Evolutionary conservation across 2,797 vertebrate genomes (phyloP).

Genomic region (Bufotes viridis): DNA sequence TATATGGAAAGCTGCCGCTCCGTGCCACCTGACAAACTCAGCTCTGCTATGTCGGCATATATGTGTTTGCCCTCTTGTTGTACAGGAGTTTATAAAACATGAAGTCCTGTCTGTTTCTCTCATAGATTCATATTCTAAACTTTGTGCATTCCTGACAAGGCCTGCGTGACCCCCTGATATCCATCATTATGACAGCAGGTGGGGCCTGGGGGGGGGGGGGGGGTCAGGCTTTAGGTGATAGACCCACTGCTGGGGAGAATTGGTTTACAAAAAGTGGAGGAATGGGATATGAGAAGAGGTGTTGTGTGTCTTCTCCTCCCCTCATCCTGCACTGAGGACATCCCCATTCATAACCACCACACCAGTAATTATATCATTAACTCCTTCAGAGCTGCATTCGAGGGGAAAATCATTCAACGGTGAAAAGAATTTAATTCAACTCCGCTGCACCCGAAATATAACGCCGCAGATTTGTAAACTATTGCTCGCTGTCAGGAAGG

Average conservation of each 20-base stretch:
- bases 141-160: constrained; percentile 63
- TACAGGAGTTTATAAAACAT: background rate
- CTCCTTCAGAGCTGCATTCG: constrained; percentile 30
- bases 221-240: constrained; percentile 44
- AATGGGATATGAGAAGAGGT: constrained; percentile 45
- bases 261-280: constrained; percentile 31
- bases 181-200: constrained; percentile 62
- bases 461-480: constrained; percentile 6
- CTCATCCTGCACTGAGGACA: constrained; percentile 35
- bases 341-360: constrained; percentile 52
- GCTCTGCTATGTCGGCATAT: background rate
- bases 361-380: constrained; percentile 57
- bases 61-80: too few relatives aligned
- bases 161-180: constrained; percentile 41
- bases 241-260: constrained; percentile 15
- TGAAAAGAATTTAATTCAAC: constrained; percentile 11
- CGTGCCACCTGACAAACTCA: background rate
- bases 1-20: background rate
- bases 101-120: constrained; percentile 11
- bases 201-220: constrained; percentile 34
- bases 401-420: background rate
- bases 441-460: constrained; percentile 3
- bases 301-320: constrained; percentile 26
- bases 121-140: constrained; percentile 45
- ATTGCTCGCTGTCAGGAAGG: background rate